Percentiles rank a stretch among this genome's conserved stretches.
phyloP scores from a whole-genome alignment of 1,140 invertebrate species.

The Hylyphantes graminicola region DNA sequence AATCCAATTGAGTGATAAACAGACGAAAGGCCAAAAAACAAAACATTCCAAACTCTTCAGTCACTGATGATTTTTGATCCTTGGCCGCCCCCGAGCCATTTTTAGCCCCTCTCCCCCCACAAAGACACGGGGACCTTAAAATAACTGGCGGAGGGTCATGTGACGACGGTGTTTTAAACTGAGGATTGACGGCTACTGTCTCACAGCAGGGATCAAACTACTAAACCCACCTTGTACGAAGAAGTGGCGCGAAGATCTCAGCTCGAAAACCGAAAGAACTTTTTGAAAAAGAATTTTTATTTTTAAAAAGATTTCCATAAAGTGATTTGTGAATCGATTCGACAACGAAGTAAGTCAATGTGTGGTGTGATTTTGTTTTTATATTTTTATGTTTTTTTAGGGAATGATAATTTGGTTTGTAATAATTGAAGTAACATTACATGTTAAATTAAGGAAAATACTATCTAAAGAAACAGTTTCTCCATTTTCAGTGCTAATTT shows the following conservation, averaged over 20 bases:
- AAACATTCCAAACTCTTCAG: too few relatives aligned
- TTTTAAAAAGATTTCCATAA: too few relatives aligned
- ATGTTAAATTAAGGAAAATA: too few relatives aligned
- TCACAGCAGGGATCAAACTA: slow-evolving; percentile 4
- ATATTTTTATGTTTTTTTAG: neutral
- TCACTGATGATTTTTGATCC: too few relatives aligned
- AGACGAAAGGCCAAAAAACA: too few relatives aligned
- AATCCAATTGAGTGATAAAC: slow-evolving; percentile 17
- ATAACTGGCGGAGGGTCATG: slow-evolving; percentile 37
- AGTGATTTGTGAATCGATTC: neutral
- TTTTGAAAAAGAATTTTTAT: too few relatives aligned
- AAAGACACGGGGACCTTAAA: slow-evolving; percentile 2
- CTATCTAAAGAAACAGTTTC: too few relatives aligned
- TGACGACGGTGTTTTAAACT: slow-evolving; percentile 43
- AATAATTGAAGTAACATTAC: too few relatives aligned
- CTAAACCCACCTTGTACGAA: slow-evolving; percentile 2
- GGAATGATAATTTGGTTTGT: too few relatives aligned
- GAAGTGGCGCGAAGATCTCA: neutral
- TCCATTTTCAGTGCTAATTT: too few relatives aligned
- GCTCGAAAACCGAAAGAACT: neutral
- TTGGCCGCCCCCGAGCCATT: slow-evolving; percentile 17
- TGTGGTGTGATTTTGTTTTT: neutral
- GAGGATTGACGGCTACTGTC: slow-evolving; percentile 20
- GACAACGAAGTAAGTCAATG: slow-evolving; percentile 15
- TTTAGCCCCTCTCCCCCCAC: slow-evolving; percentile 33